Base-by-base conservation (phyloP, 2,888 invertebrate genomes). In the Luperina nickerlii region DNA sequence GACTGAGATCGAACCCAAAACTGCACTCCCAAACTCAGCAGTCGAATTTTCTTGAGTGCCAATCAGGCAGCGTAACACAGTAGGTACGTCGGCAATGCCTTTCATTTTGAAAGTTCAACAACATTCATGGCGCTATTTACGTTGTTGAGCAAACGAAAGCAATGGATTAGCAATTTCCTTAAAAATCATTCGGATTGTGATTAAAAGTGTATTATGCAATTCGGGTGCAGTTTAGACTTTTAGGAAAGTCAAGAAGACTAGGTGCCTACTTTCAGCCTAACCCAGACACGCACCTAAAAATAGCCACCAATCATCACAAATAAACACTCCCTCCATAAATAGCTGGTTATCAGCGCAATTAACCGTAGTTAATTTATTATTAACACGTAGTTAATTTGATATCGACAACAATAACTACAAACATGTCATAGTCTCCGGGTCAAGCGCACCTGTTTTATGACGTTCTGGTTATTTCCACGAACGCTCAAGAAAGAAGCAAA, bases 361-460 rank as follows among this genome's bases (percentile, higher is more conserved):
- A 71, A 71, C 57, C 60, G 68, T 54, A 60, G 48, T 65, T 77
- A 45, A 89, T 87, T 79, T 85, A 89, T 87, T 76, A 42, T 78
- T 79, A 78, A 84, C 76, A 78, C 32, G 48, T 65, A n/a, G 71
- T 71, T 42, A 68, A 68, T 68, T 20, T 5, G 71, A 67, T 76
- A 24, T 15, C 32, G 62, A 76, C 48, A 79, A 78, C 71, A 85
- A 76, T 69, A 88, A 81, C 68, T 81, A 75, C 78, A 78, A 81
- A 45, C 6, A 74, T 78, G 82, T 84, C 89, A 71, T 38, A 71
- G 76, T 62, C 78, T 0, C 15, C 63, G 68, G 90, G 88, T 87
- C 87, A 86, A 74, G 67, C 76, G 45, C 76, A 90, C 90, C 90
- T 90, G 89, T 11, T 88, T 88, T 80, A 83, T 74, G 74, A 74